These are phyloP conservation scores for Keiferia lycopersicella DNA, from an alignment of 2,888 invertebrate genomes.

Conservation along the genomic window DNA sequence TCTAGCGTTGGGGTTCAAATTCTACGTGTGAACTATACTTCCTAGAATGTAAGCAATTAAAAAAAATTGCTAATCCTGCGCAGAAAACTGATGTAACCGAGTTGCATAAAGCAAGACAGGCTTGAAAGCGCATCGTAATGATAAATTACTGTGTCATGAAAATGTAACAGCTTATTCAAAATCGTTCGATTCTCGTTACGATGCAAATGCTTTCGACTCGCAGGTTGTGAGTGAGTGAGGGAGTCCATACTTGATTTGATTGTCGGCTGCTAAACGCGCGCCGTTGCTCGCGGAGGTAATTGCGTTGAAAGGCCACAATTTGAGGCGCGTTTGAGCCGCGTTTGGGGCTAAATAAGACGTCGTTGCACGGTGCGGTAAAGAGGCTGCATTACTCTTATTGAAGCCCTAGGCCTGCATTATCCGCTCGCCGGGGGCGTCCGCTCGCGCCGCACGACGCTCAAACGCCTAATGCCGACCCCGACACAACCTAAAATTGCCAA, in stretches of 20 bases:
- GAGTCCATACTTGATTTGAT: slow-evolving; percentile 62
- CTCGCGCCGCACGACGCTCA: slow-evolving; percentile 50
- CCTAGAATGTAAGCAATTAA: no score
- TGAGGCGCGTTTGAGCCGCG: slow-evolving; percentile 64
- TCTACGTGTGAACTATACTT: no score
- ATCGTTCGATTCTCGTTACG: slow-evolving; percentile 27
- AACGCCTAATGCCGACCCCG: slow-evolving; percentile 33
- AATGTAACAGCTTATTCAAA: slow-evolving; percentile 25
- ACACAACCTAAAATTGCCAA: slow-evolving; percentile 33
- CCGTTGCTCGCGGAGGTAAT: slow-evolving; percentile 62
- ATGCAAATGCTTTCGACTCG: slow-evolving; percentile 25
- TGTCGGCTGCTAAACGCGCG: slow-evolving; percentile 64
- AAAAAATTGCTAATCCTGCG: neutral
- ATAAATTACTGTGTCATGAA: slow-evolving; percentile 20
- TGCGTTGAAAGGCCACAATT: slow-evolving; percentile 77
- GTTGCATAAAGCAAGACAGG: neutral
- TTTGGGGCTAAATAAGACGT: slow-evolving; percentile 78
- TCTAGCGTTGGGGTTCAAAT: neutral
- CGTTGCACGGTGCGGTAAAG: slow-evolving; percentile 70
- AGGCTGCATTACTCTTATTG: slow-evolving; percentile 75
- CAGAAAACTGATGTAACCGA: neutral
- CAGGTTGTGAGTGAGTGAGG: slow-evolving; percentile 36
- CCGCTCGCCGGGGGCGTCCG: slow-evolving; percentile 60
- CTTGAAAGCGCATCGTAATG: neutral
- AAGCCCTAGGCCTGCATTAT: slow-evolving; percentile 69